These are phyloP conservation scores for Margarornis squamiger DNA, from an alignment of 2,797 vertebrate genomes.

Conservation along the genomic window DNA sequence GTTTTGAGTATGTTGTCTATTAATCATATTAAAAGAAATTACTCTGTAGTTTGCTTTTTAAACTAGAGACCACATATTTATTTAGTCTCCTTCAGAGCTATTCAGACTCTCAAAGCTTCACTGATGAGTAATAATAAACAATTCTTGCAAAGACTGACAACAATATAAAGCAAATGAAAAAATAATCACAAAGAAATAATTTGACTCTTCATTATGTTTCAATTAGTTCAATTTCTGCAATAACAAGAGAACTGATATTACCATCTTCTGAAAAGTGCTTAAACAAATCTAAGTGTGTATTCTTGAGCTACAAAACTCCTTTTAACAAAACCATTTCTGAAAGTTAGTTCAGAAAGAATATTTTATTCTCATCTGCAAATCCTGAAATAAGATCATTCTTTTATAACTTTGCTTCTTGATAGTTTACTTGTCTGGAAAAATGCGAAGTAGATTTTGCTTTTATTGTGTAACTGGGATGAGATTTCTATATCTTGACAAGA, in stretches of 20 bases:
- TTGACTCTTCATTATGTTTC: not conserved
- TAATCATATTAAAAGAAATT: not conserved
- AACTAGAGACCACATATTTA: not conserved
- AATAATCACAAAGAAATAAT: not conserved
- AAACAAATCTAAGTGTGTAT: not conserved
- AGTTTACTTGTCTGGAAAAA: not conserved
- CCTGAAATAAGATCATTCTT: not conserved
- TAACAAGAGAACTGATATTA: not conserved
- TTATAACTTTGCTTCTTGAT: not conserved
- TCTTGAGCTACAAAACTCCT: not conserved
- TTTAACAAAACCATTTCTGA: not conserved
- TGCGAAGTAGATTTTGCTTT: not conserved
- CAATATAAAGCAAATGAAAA: not conserved
- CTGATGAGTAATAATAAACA: not conserved
- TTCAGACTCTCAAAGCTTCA: not conserved
- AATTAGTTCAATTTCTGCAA: not conserved
- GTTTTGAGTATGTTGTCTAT: not conserved
- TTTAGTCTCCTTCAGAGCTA: not conserved
- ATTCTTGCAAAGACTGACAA: not conserved
- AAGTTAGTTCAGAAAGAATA: not conserved
- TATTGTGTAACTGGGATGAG: not conserved
- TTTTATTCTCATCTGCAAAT: not conserved
- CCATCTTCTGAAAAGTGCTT: not conserved
- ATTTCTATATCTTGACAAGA: not conserved
- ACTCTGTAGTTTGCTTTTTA: not conserved